Evolutionary conservation across 2,113 vertebrate species (phyloP), one percentile per base, ranked within the genome.

Genomic region (Phylloscopus trochiloides): DNA sequence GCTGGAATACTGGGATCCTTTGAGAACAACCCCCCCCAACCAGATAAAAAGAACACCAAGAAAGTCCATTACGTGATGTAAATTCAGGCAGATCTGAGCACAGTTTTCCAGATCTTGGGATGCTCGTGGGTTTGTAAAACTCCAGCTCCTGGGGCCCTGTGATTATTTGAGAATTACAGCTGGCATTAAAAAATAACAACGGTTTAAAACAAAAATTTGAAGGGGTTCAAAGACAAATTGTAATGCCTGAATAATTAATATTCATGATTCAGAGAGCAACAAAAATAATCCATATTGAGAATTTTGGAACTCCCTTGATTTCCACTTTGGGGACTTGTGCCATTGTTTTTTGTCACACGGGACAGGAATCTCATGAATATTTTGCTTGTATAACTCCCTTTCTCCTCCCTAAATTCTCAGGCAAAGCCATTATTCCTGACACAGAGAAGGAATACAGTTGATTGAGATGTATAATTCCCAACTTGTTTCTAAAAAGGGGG

Each of bases 401-500:
- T 88, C 77, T 94, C 31, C 51, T 85, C 58, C 55, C 26, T 55
- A 10, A 92, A 59, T 86, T 93, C 59, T 92, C 55, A 86, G 34
- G 48, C 54, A 86, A 73, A 88, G 43, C 51, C 78, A 72, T 83
- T 91, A 80, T 67, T 76, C 67, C 82, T 83, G 85, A 93, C 90
- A 80, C 31, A 67, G 58, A 67, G 86, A 88, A 73, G 14, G 28
- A 57, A 71, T 31, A 65, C 12, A 48, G 71, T 79, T 92, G 93
- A 93, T 86, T 91, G 85, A 94, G 92, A 83, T 55, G 48, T 61
- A 61, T 86, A 63, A 92, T 51, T 62, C 47, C 59, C 90, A 90
- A 31, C 94, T 97, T 71, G 59, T 67, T 86, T 92, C 52, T 95
- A 45, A 94, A 94, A 95, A 81, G 66, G 55, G 72, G 97, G 96